Evolutionary conservation across 2,888 invertebrate species (phyloP), one percentile per base, ranked within the genome.

Genomic region (Polydesmus complanatus): DNA sequence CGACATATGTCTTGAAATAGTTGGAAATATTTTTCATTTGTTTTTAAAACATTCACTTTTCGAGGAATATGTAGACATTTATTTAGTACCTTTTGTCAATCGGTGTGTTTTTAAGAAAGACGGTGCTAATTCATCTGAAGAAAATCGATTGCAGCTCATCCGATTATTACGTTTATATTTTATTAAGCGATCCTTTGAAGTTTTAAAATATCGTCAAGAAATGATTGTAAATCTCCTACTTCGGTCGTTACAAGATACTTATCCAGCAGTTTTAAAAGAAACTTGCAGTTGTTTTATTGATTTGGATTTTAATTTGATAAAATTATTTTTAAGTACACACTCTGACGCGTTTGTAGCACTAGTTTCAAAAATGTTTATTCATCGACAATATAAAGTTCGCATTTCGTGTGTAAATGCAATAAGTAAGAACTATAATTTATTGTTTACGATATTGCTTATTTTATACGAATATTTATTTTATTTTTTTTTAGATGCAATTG

Each of bases 361-460:
- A 3, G 18, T 19, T 19, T 59, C 3, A 25, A 54, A 2, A 27
- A 54, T 11, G 2, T 21, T 54, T 2, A 5, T 11, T 8, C 54
- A 59, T 25, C 2, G 26, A 47, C 59, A 59, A 18, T 54, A 23
- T 8, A 53, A 27, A 37, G 59, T 59, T 8, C 27, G 59, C 14
- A n/a, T 22, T 14, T 27, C 53, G 5, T 11, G 23, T 54, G 2
- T 59, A 8, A 2, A 22, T 1, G 27, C 53, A 1, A 2, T 59
- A 11, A 51, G 59, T 59, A 25, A 51, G 14, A 23, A 54, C 11
- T n/a, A 54, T 22, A 54, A 14, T 22, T 55, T 55, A 11, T n/a
- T 55, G 26, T 55, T 2, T 2, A n/a, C 18, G 5, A 51, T 51
- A 11, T 3, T 22, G 51, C 22, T 51, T 51, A 51, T n/a, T 22